Conservation (phyloP, 1,140 invertebrate species). For the Cydia splendana region DNA sequence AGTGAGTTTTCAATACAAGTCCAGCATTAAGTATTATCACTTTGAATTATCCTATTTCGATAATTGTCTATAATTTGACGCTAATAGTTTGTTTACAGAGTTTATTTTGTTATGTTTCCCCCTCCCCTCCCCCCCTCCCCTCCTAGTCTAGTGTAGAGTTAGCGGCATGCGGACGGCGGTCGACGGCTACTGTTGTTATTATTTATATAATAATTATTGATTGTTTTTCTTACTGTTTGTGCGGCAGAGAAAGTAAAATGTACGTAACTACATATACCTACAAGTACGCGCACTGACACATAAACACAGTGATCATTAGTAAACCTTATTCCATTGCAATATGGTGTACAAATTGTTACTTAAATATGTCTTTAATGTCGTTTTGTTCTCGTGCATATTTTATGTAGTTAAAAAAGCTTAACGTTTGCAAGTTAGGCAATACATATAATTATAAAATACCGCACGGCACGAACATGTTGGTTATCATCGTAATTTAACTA, state of each 20-base stretch:
- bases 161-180: constrained; percentile 47
- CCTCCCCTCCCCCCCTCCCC: constrained; percentile 41
- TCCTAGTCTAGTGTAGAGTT: constrained; percentile 4
- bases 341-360: not conserved
- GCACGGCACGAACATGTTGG: too few species aligned
- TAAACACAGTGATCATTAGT: too few species aligned
- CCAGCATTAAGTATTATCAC: not conserved
- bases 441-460: too few species aligned
- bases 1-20: not conserved
- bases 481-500: too few species aligned
- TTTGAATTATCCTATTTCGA: constrained; percentile 31
- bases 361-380: too few species aligned
- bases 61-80: constrained; percentile 19
- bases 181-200: constrained; percentile 44
- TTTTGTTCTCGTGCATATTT: not conserved
- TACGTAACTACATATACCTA: constrained; percentile 47
- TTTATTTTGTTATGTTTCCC: constrained; percentile 45
- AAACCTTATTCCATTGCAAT: not conserved
- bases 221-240: constrained; percentile 43
- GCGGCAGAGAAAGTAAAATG: constrained; percentile 76
- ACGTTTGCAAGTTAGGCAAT: not conserved
- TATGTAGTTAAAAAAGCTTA: not conserved
- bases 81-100: constrained; percentile 57
- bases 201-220: constrained; percentile 43
- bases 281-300: constrained; percentile 19